Evolutionary conservation across 2,797 vertebrate genomes (phyloP).

Genomic region (Diplodus puntazzo): DNA sequence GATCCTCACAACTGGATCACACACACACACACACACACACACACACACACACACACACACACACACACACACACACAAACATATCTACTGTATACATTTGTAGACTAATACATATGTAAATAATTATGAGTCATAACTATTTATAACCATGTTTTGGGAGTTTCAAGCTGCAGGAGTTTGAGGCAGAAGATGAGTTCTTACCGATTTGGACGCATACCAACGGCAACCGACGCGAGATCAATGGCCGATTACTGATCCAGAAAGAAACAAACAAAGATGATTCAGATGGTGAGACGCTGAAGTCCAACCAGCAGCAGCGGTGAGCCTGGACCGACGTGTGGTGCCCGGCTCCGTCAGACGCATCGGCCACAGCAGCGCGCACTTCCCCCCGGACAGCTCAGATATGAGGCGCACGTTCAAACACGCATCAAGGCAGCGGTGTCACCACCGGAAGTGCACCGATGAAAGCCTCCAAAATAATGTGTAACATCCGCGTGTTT

Average conservation of each 20-base stretch:
- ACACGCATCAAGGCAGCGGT: background rate
- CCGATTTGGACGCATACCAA: conserved; percentile 29
- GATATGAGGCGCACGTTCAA: background rate
- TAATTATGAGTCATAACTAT: too few relatives aligned
- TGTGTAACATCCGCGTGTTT: background rate
- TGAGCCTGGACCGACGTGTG: background rate
- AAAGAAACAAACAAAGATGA: background rate
- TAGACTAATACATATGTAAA: background rate
- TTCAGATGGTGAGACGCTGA: background rate
- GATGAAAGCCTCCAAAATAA: conserved; percentile 45
- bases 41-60: background rate
- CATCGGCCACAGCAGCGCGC: background rate
- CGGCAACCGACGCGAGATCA: background rate
- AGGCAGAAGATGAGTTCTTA: conserved; percentile 28
- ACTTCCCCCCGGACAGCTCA: background rate
- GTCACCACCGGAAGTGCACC: conserved; percentile 14
- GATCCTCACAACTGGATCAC: conserved; percentile 25
- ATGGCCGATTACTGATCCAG: background rate
- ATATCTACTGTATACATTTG: background rate
- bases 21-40: background rate
- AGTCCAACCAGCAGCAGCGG: background rate
- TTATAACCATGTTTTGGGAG: background rate
- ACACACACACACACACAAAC: too few relatives aligned
- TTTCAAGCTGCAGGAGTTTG: conserved; percentile 25
- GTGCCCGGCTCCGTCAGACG: background rate